Percentiles rank a stretch among this genome's conserved stretches.
Evolutionary conservation across 2,888 invertebrate species (phyloP).

Genomic region (Mimas tiliae): DNA sequence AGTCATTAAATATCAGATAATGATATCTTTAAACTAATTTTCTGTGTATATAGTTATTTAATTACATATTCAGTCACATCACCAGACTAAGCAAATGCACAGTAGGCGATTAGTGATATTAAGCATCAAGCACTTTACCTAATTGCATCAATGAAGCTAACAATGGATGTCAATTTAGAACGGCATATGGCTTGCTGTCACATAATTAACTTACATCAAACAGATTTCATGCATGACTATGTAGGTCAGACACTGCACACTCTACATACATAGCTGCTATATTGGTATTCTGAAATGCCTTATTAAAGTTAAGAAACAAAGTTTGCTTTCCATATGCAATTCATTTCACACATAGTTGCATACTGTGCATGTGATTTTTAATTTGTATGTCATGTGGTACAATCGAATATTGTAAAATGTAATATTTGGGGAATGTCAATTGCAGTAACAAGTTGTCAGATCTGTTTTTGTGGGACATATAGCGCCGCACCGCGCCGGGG

Average conservation of each 20-base stretch:
- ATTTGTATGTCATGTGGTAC: background rate
- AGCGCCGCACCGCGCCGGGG: background rate
- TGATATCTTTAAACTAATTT: constrained; percentile 1
- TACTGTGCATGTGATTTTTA: background rate
- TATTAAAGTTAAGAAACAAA: constrained; percentile 2
- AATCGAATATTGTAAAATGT: background rate
- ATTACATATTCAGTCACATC: background rate
- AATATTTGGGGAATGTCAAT: background rate
- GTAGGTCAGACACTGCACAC: constrained; percentile 38
- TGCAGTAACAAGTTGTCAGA: background rate
- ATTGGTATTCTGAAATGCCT: constrained; percentile 12
- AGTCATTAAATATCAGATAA: background rate
- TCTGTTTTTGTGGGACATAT: background rate
- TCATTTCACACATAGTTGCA: constrained; percentile 1
- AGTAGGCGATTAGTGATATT: constrained; percentile 3
- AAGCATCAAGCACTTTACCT: background rate
- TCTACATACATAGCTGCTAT: constrained; percentile 13
- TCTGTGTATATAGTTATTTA: background rate
- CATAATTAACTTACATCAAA: constrained; percentile 39
- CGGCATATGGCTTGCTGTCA: constrained; percentile 35
- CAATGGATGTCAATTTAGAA: constrained; percentile 40
- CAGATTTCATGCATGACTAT: constrained; percentile 32
- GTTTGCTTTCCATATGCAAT: background rate
- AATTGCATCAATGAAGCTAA: constrained; percentile 33
- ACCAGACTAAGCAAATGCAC: background rate